Percentiles rank a stretch among this genome's conserved stretches.
Evolutionary conservation across 1,140 invertebrate genomes (phyloP).

Genomic region (Diploscapter pachys): DNA sequence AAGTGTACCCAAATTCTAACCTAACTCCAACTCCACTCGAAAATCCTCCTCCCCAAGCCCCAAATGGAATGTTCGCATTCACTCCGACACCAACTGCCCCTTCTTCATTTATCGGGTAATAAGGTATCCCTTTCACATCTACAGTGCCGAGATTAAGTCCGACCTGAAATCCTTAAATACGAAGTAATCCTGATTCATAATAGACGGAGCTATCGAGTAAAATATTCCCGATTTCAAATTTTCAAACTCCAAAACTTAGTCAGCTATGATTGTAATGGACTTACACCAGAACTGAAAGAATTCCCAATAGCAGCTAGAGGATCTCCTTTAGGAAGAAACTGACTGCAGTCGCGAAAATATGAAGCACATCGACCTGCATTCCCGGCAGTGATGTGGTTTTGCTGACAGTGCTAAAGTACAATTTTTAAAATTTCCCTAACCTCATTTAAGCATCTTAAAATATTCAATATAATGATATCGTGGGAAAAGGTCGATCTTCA

Average conservation of each 20-base stretch:
- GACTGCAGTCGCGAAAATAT: slow-evolving; percentile 45
- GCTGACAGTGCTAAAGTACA: slow-evolving; percentile 34
- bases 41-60: slow-evolving; percentile 43
- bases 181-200: background rate
- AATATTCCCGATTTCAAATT: background rate
- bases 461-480: no score
- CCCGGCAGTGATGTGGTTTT: slow-evolving; percentile 32
- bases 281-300: slow-evolving; percentile 40
- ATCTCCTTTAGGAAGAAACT: slow-evolving; percentile 38
- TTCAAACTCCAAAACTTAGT: no score
- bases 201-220: background rate
- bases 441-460: no score
- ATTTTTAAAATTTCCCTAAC: no score
- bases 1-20: slow-evolving; percentile 2
- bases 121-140: slow-evolving; percentile 45
- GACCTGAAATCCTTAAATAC: slow-evolving; percentile 21
- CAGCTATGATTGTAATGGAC: background rate
- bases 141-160: slow-evolving; percentile 32
- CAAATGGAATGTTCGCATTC: slow-evolving; percentile 31
- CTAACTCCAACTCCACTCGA: slow-evolving; percentile 40
- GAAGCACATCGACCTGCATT: slow-evolving; percentile 41
- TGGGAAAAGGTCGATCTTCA: no score
- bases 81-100: slow-evolving; percentile 42
- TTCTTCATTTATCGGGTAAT: slow-evolving; percentile 47
- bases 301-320: slow-evolving; percentile 37